Base-by-base conservation (phyloP, 2,797 vertebrate species). In the Sphaeramia orbicularis region DNA sequence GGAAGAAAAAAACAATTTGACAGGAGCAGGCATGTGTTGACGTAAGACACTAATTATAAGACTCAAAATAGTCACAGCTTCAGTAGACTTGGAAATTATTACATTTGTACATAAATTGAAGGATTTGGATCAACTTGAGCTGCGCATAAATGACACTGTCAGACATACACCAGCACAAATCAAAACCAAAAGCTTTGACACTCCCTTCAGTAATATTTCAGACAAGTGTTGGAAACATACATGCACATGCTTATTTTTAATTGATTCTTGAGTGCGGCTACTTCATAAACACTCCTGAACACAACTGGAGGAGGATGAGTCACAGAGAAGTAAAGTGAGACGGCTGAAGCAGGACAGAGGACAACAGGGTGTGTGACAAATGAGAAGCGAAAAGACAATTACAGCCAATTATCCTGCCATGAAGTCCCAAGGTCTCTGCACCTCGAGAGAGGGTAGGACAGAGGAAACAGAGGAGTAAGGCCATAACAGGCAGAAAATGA, bases 341-440 rank as follows among this genome's bases (percentile, higher is more conserved):
- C 42, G 70, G 83, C 65, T 59, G 36, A 0, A 18, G 30, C 55
- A 83, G 76, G 80, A 79, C 65, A 57, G 44, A 72, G 74, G 74
- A 81, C 78, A 74, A 47, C 27, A 51, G 67, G 57, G 51, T 4
- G 68, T 96, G 95, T 96, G 93, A 95, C 91, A 95, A 95, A 97
- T 95, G 93, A 94, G 94, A 96, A 95, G 94, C 95, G 94, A 97
- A 96, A 96, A 97, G 95, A 96, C 94, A 96, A 96, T 97, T 97
- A 96, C 92, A 92, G 91, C 90, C 95, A 96, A 96, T 97, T 96
- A 96, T 94, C 94, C 91, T 93, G 92, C 94, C 95, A 93, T 94
- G 94, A 94, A 63, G 81, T 70, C 91, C 90, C 93, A 93, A 94
- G 91, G 90, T 94, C 71, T 53, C 75, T 61, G 86, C 88, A 92